Evolutionary conservation across 2,797 vertebrate species (phyloP).

Genomic region (Cacajao melanocephalus): DNA sequence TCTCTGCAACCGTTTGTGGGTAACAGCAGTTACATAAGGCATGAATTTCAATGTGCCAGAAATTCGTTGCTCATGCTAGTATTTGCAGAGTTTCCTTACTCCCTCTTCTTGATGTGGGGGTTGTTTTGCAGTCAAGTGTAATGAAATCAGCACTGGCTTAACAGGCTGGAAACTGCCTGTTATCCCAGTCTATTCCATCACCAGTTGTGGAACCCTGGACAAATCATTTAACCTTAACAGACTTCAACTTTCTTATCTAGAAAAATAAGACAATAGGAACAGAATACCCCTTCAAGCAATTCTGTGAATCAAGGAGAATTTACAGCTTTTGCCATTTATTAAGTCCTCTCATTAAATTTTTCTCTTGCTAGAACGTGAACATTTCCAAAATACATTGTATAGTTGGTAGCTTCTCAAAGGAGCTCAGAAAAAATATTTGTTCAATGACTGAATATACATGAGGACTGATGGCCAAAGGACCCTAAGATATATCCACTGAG

Average conservation of each 20-base stretch:
- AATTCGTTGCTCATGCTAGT: background rate
- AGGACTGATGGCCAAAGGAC: background rate
- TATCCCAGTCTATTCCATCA: background rate
- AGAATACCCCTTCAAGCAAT: background rate
- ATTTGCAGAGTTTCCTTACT: background rate
- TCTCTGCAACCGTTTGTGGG: background rate
- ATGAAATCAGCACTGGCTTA: background rate
- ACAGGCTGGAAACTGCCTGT: background rate
- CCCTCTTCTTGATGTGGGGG: background rate
- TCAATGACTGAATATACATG: background rate
- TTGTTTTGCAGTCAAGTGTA: background rate
- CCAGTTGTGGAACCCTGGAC: background rate
- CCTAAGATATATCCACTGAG: background rate
- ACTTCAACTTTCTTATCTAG: conserved; percentile 23
- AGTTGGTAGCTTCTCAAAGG: background rate
- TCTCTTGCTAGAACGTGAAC: conserved; percentile 19
- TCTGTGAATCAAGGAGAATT: conserved; percentile 40
- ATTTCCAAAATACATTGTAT: background rate
- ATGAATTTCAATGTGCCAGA: background rate
- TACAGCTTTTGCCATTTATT: background rate
- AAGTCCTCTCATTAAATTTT: background rate
- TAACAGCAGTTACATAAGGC: background rate
- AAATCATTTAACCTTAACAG: background rate
- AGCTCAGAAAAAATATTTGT: conserved; percentile 14
- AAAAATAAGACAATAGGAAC: conserved; percentile 37